Percentiles rank a stretch among this genome's conserved stretches.
These are phyloP conservation scores for Caenorhabditis latens DNA, from an alignment of 1,140 invertebrate species.

Conservation along the genomic window DNA sequence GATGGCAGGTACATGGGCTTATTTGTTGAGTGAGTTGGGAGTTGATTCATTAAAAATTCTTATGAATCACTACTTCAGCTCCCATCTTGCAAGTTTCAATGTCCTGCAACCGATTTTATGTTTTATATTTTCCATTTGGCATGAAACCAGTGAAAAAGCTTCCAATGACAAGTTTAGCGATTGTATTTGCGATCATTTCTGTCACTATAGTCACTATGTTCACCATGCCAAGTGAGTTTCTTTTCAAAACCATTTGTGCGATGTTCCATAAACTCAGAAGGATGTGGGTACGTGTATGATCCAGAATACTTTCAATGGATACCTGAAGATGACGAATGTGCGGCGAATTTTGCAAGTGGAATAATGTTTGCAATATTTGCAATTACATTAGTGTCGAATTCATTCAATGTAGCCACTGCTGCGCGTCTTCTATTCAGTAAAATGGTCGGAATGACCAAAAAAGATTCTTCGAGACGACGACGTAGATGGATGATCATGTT, in stretches of 20 bases:
- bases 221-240: neutral
- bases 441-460: neutral
- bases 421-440: slow-evolving; percentile 13
- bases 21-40: neutral
- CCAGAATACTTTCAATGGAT: slow-evolving; percentile 31
- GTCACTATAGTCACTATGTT: neutral
- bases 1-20: slow-evolving; percentile 12
- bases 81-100: slow-evolving; percentile 23
- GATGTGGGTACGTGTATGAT: slow-evolving; percentile 9
- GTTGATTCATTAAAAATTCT: neutral
- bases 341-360: neutral
- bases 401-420: slow-evolving; percentile 11
- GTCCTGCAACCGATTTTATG: slow-evolving; percentile 26
- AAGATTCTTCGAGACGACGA: slow-evolving; percentile 5
- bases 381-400: neutral
- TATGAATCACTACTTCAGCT: neutral
- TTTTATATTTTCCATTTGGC: slow-evolving; percentile 30
- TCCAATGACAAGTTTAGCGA: neutral
- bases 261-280: neutral
- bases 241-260: neutral
- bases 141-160: neutral
- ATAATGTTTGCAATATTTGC: neutral
- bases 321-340: neutral
- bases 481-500: slow-evolving; percentile 37
- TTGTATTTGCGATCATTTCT: neutral